phyloP scores from a whole-genome alignment of 2,888 invertebrate genomes.

The Lathronympha strigana region DNA sequence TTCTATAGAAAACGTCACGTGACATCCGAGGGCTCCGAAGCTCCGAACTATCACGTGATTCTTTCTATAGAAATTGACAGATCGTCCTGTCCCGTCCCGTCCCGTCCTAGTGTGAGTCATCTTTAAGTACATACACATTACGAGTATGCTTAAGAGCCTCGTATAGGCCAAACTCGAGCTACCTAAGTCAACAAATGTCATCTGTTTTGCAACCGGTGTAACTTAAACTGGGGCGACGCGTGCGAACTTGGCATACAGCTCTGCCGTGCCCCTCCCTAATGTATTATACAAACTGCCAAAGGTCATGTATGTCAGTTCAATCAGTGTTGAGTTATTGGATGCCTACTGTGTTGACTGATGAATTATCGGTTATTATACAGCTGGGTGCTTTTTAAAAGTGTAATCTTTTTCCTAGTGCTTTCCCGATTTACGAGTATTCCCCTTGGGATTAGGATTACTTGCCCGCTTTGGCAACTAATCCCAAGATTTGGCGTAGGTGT shows the following conservation, averaged over 20 bases:
- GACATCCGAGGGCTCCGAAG: no score
- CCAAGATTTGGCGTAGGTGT: no score
- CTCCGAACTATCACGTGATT: no score
- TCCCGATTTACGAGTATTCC: background rate
- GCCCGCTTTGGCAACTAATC: no score
- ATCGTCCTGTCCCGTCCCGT: no score
- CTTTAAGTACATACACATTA: no score
- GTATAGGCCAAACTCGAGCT: background rate
- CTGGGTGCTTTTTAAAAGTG: background rate
- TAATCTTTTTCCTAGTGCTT: no score
- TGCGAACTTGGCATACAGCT: slow-evolving; percentile 22
- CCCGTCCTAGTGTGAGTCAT: no score
- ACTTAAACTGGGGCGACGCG: slow-evolving; percentile 3
- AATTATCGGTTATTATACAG: background rate
- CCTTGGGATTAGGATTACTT: no score
- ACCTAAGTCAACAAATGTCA: background rate
- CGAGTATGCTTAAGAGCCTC: background rate
- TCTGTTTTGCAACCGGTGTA: background rate
- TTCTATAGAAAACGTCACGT: no score
- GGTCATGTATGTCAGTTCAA: slow-evolving; percentile 17
- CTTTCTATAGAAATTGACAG: no score
- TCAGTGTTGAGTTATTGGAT: slow-evolving; percentile 13
- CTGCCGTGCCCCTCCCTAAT: slow-evolving; percentile 5
- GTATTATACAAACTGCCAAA: slow-evolving; percentile 3
- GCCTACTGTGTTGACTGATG: slow-evolving; percentile 8